Evolutionary conservation across 1,140 invertebrate genomes (phyloP).

Genomic region (Hermetia illucens): DNA sequence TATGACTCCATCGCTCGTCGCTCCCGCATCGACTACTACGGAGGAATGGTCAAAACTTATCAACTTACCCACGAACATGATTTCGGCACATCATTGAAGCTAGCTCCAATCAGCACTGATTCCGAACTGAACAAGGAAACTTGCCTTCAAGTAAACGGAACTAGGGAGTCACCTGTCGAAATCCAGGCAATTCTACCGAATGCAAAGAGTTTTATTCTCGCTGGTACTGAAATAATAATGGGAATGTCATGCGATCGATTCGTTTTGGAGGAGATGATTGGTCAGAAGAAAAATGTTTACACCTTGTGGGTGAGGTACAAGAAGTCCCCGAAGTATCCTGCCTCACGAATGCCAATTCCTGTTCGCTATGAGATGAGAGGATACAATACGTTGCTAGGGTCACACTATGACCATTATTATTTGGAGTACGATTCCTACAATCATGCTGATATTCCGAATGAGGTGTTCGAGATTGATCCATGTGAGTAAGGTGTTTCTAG

Average conservation of each 20-base stretch:
- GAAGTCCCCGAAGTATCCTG: conserved; percentile 34
- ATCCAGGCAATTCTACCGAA: conserved; percentile 75
- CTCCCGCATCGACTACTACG: conserved; percentile 91
- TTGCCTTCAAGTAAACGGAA: conserved; percentile 79
- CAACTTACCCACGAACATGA: conserved; percentile 48
- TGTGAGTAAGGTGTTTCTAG: conserved; percentile 28
- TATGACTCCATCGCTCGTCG: conserved; percentile 55
- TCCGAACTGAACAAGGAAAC: conserved; percentile 49
- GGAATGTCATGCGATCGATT: conserved; percentile 60
- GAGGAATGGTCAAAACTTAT: conserved; percentile 81
- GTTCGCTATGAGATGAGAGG: conserved; percentile 84
- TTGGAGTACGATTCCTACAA: conserved; percentile 66
- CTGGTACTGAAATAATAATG: conserved; percentile 49
- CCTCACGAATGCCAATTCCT: conserved; percentile 39
- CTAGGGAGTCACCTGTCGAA: conserved; percentile 39
- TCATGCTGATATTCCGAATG: conserved; percentile 46
- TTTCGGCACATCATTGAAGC: conserved; percentile 65
- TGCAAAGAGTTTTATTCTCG: conserved; percentile 51
- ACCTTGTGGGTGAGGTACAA: conserved; percentile 67
- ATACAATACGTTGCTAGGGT: conserved; percentile 80
- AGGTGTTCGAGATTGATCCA: conserved; percentile 51
- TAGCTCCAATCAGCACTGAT: conserved; percentile 76
- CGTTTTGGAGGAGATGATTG: conserved; percentile 46
- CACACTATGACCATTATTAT: conserved; percentile 93
- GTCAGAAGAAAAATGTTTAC: conserved; percentile 76